Evolutionary conservation across 2,888 invertebrate genomes (phyloP), one percentile per base, ranked within the genome.

Genomic region (Periphyllus acericola): DNA sequence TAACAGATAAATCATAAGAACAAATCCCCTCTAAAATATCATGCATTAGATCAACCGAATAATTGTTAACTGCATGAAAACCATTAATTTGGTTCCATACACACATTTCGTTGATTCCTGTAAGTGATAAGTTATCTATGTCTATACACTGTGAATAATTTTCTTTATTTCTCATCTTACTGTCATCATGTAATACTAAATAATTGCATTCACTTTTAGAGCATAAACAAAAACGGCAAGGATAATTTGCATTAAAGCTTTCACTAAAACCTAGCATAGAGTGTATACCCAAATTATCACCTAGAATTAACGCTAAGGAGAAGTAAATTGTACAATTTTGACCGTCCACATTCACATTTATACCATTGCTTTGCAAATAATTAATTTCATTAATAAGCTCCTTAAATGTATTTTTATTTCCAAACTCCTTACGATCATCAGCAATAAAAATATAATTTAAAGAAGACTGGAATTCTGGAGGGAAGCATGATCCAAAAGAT

Each of bases 11-110:
- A 40, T 74, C 74, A 74, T 74, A 75, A 40, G 75, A 75, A 75
- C 40, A 11, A 3, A 55, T 19, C 55, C 55, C 55, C 55, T 55
- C 14, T 19, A 55, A 55, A 55, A 55, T 55, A n/a, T 74, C 74
- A 74, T 74, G 36, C 74, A 74, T 74, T 25, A 74, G 34, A 36
- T 74, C 74, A 74, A 74, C 74, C 36, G 36, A 74, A 14, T 74
- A 40, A 74, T 74, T 74, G 1, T 74, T 36, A 25, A 36, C 19
- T 2, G 6, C 34, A 34, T 72, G n/a, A 9, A 72, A 72, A 34
- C 34, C 34, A 72, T 34, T 34, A 36, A 74, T 36, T 74, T 40
- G 21, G 36, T 36, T 74, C 74, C 36, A 36, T 36, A 74, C 74
- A 36, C 74, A 74, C 36, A 40, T 36, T 74, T 36, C 74, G 3